phyloP scores from a whole-genome alignment of 2,113 vertebrate genomes.

The Pampusana beccarii region DNA sequence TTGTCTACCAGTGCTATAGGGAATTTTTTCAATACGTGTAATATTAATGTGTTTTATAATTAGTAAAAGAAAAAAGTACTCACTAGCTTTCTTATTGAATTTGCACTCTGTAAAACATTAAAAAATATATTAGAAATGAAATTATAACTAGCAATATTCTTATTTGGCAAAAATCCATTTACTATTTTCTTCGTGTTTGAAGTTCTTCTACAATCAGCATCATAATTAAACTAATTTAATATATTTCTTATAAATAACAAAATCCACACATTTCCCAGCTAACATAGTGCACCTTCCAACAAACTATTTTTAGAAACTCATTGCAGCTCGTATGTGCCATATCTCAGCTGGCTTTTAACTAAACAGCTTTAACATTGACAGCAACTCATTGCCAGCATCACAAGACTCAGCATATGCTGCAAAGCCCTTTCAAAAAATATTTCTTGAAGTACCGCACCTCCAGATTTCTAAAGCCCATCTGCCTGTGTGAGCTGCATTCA shows the following conservation, averaged over 20 bases:
- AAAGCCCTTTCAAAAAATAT: background rate
- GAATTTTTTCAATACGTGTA: background rate
- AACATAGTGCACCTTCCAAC: background rate
- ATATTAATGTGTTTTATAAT: background rate
- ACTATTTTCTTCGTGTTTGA: background rate
- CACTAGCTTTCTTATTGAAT: slow-evolving; percentile 90
- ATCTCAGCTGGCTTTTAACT: background rate
- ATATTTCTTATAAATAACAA: background rate
- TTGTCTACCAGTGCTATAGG: background rate
- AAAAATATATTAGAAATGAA: slow-evolving; percentile 19
- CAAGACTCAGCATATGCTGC: background rate
- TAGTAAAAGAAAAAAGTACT: slow-evolving; percentile 72
- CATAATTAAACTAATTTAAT: background rate
- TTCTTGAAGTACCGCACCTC: background rate
- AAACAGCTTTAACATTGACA: background rate
- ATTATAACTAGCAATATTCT: background rate
- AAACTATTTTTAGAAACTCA: background rate
- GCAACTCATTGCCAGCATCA: background rate
- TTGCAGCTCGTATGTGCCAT: background rate
- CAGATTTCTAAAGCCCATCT: background rate
- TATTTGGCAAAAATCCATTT: background rate
- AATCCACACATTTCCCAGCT: background rate
- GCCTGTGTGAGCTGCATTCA: background rate
- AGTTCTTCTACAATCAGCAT: background rate
- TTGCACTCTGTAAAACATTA: slow-evolving; percentile 85